Base-by-base conservation (phyloP, 2,113 vertebrate genomes). In the Calidris pugnax region DNA sequence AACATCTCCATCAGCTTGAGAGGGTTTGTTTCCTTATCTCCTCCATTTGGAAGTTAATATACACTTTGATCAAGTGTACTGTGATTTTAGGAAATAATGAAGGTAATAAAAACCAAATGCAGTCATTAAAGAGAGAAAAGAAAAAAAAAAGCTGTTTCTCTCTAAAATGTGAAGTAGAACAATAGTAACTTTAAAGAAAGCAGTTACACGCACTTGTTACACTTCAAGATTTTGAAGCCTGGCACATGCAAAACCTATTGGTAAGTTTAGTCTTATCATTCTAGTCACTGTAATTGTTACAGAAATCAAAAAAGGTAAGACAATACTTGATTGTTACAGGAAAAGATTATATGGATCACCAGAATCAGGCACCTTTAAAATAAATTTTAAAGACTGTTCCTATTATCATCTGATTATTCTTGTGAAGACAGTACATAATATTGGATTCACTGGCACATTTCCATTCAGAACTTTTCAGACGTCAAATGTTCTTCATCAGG, bases 271-370 rank as follows among this genome's bases (percentile, higher is more conserved):
- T 53, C 4, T 68, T 19, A 50, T 45, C 27, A 45, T 75, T 74
- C 14, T 41, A 22, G 53, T 30, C 15, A 55, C 20, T 62, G 2
- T 32, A 78, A n/a, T 28, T 71, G 5, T 23, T n/a, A 39, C 3
- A 64, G 28, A 45, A 59, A 35, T 28, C 0, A 76, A 74, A 72
- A 66, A 67, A 33, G 3, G 4, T 27, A 50, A 21, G 9, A 39
- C 1, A 67, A 27, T 30, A 62, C 9, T 39, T 1, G 2, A 19
- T 5, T 4, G 2, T 30, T 67, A 43, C 8, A 82, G 27, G 12
- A 55, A 71, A 75, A 66, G 1, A 14, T n/a, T 1, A 10, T 37
- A 62, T 3, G 10, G 12, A 67, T n/a, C 1, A 9, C 37, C 22
- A 73, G 11, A 84, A 4, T 32, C 20, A 71, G 7, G 8, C 50